Evolutionary conservation across 1,140 invertebrate species (phyloP).

Genomic region (Drosophila leontia): DNA sequence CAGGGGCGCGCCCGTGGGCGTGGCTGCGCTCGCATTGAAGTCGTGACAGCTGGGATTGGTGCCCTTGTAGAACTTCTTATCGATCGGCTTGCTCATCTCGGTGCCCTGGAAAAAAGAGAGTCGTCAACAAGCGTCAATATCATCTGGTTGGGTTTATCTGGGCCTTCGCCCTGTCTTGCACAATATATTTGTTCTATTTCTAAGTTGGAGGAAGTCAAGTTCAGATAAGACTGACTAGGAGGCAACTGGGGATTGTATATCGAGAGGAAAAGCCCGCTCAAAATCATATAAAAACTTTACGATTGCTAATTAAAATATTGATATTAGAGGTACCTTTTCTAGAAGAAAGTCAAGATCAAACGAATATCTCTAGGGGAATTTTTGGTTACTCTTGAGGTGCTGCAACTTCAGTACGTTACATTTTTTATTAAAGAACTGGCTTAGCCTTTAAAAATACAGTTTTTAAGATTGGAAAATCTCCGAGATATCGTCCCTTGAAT

Average conservation of each 20-base stretch:
- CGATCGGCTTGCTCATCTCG: slow-evolving; percentile 97
- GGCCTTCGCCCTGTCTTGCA: slow-evolving; percentile 1
- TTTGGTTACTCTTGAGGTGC: too few species aligned
- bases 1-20: slow-evolving; percentile 92
- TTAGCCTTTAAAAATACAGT: too few species aligned
- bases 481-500: too few species aligned
- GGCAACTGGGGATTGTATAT: background rate
- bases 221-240: background rate
- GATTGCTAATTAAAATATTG: too few species aligned
- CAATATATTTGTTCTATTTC: slow-evolving; percentile 10
- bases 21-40: slow-evolving; percentile 95
- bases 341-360: too few species aligned
- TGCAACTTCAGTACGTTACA: too few species aligned
- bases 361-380: too few species aligned
- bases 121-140: slow-evolving; percentile 18
- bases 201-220: slow-evolving; percentile 1
- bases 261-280: background rate
- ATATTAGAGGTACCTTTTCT: too few species aligned
- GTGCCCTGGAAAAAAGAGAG: slow-evolving; percentile 88
- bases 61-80: slow-evolving; percentile 99
- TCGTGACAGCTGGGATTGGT: slow-evolving; percentile 99
- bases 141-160: slow-evolving; percentile 23
- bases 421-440: too few species aligned
- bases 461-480: too few species aligned
- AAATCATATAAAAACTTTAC: too few species aligned